Evolutionary conservation across 2,888 invertebrate genomes (phyloP).

Genomic region (Harmothoe impar): DNA sequence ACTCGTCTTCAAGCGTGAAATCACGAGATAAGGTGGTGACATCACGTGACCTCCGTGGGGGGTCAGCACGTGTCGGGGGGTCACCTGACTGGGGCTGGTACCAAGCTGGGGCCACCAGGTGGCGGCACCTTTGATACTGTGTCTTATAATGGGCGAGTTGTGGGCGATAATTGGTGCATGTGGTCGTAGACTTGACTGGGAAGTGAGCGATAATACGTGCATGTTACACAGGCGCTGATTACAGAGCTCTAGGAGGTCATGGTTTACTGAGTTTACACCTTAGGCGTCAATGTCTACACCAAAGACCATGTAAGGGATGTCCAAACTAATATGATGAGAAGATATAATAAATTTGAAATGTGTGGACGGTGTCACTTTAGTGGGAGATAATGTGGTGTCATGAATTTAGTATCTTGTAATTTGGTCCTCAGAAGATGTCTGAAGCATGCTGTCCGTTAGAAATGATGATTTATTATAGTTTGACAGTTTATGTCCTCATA

Average conservation of each 20-base stretch:
- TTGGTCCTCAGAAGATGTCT: too few species aligned
- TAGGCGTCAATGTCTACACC: too few species aligned
- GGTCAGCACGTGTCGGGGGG: neutral
- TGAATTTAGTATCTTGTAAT: too few species aligned
- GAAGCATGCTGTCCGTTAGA: too few species aligned
- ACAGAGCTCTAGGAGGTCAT: neutral
- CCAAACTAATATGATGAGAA: too few species aligned
- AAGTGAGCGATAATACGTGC: conserved; percentile 23
- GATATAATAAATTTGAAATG: too few species aligned
- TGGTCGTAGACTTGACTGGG: neutral
- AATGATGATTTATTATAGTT: too few species aligned
- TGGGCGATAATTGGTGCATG: conserved; percentile 38
- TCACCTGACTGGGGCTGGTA: neutral
- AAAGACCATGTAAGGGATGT: too few species aligned
- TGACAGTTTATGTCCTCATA: too few species aligned
- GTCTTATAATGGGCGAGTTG: neutral
- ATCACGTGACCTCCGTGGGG: conserved; percentile 24
- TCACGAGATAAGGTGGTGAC: conserved; percentile 36
- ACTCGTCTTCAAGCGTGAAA: conserved; percentile 27
- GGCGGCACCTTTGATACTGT: conserved; percentile 41
- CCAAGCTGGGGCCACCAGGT: neutral
- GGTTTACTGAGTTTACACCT: neutral
- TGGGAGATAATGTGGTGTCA: too few species aligned
- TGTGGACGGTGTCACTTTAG: too few species aligned
- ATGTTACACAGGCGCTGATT: neutral